Evolutionary conservation across 2,113 vertebrate genomes (phyloP).

Genomic region (Forbesichthys agassizii): DNA sequence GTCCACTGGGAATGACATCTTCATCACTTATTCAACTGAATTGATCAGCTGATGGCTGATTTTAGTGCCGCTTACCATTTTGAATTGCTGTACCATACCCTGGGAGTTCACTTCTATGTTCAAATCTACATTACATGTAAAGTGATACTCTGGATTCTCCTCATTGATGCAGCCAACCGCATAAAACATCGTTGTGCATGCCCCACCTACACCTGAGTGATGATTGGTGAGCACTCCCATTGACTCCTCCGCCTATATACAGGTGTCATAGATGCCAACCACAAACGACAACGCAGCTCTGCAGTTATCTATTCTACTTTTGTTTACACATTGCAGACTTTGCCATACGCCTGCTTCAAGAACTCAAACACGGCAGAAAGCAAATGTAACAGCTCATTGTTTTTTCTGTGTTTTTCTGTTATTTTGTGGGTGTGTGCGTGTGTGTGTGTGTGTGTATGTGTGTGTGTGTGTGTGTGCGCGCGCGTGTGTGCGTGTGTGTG

Average conservation of each 20-base stretch:
- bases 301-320: constrained; percentile 5
- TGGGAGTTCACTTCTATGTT: no score
- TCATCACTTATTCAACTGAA: constrained; percentile 35
- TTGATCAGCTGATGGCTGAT: constrained; percentile 17
- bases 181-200: neutral
- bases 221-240: no score
- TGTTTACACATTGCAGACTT: neutral
- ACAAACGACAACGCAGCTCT: no score
- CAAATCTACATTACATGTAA: no score
- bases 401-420: neutral
- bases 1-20: constrained; percentile 41
- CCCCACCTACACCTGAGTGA: no score
- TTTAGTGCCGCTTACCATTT: no score
- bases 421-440: neutral
- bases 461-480: neutral
- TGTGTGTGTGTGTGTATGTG: neutral
- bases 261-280: no score
- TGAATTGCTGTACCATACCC: no score
- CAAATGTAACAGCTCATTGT: neutral
- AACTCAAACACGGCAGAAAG: neutral
- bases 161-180: no score
- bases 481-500: neutral
- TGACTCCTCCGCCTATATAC: no score
- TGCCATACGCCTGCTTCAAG: neutral
- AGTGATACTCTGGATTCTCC: no score